Percentiles rank a stretch among this genome's conserved stretches.
Conservation (phyloP, 2,888 invertebrate genomes). For the Nasonovia ribisnigri region DNA sequence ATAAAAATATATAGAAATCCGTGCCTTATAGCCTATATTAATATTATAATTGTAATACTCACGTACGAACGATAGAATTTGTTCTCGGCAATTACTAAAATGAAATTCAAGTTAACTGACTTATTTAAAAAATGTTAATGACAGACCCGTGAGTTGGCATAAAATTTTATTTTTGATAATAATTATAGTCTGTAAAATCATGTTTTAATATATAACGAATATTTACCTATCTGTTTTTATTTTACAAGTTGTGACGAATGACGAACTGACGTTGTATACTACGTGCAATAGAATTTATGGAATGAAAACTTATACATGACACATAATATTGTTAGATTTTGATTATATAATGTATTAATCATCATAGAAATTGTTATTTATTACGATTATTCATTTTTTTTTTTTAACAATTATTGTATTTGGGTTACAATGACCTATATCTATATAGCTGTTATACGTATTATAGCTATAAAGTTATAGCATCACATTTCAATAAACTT, state of each 20-base stretch:
- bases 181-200: background rate
- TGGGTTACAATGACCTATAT: background rate
- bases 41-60: conserved; percentile 16
- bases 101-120: background rate
- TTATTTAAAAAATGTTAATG: background rate
- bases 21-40: background rate
- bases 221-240: background rate
- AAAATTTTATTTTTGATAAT: background rate
- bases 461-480: no score
- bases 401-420: background rate
- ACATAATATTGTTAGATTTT: background rate
- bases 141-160: conserved; percentile 10
- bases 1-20: background rate
- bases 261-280: background rate
- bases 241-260: background rate
- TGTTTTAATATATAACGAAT: background rate
- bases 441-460: no score
- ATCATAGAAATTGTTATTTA: background rate
- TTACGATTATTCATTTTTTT: background rate
- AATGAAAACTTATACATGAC: background rate
- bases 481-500: no score
- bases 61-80: conserved; percentile 1
- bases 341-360: background rate
- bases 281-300: background rate
- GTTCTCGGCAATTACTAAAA: background rate